Evolutionary conservation across 2,888 invertebrate species (phyloP).

Genomic region (Lypha dubia): DNA sequence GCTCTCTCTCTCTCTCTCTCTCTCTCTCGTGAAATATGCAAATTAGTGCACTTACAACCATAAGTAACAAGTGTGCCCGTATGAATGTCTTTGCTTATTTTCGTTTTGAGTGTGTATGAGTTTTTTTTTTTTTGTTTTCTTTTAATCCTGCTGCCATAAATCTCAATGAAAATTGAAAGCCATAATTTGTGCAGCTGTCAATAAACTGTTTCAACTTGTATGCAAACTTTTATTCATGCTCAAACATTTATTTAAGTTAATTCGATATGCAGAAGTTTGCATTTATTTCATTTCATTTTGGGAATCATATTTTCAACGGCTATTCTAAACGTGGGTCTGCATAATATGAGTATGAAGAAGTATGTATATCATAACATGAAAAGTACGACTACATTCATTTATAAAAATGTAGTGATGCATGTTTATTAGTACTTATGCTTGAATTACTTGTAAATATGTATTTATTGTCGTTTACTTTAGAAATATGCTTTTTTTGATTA

Average conservation of each 20-base stretch:
- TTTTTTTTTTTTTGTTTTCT: not conserved
- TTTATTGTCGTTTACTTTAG: not conserved
- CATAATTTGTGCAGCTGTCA: slow-evolving; percentile 71
- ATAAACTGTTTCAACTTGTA: slow-evolving; percentile 65
- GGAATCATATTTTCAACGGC: slow-evolving; percentile 43
- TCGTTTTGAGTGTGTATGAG: no score
- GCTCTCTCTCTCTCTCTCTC: slow-evolving; percentile 14
- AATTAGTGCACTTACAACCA: slow-evolving; percentile 57
- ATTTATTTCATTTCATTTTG: slow-evolving; percentile 17
- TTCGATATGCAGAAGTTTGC: slow-evolving; percentile 24
- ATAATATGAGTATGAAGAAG: slow-evolving; percentile 37
- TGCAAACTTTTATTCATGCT: slow-evolving; percentile 48
- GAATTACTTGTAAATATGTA: slow-evolving; percentile 8
- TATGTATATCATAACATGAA: not conserved
- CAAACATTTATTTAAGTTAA: slow-evolving; percentile 40
- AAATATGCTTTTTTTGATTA: not conserved
- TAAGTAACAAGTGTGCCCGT: slow-evolving; percentile 63
- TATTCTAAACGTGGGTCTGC: slow-evolving; percentile 56
- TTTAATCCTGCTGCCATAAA: slow-evolving; percentile 56
- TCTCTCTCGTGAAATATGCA: slow-evolving; percentile 51
- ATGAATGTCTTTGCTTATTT: slow-evolving; percentile 16
- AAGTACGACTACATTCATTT: not conserved
- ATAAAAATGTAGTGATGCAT: not conserved
- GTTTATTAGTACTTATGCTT: not conserved
- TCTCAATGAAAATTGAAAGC: slow-evolving; percentile 69